Evolutionary conservation across 2,113 vertebrate species (phyloP), one percentile per base, ranked within the genome.

Genomic region (Melanerpes formicivorus): DNA sequence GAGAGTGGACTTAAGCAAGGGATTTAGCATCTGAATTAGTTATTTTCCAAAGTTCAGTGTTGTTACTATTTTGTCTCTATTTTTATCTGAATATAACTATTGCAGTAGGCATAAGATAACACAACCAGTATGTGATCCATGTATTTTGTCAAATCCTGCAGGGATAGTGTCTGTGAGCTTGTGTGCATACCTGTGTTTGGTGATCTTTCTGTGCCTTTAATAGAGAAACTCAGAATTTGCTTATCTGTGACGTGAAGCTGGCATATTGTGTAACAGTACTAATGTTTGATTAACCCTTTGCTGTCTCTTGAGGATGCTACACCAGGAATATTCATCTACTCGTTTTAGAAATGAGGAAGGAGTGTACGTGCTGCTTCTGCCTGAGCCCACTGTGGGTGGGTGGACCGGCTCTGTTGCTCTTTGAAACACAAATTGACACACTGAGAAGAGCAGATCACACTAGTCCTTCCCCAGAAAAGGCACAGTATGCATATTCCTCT

Each of bases 111-210:
- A 15, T 60, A 59, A 76, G 56, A 7, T 11, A 48, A n/a, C 29
- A 50, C 50, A 77, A 9, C 7, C 26, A 25, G 50, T 17, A 14
- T 0, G 0, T 15, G n/a, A 30, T 52, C 30, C 5, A 0, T n/a
- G 16, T 59, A 18, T 54, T 73, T 75, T 22, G 12, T 21, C 18
- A 55, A 34, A 16, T 52, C 50, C 34, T 81, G 70, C 70, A 62
- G 80, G 0, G 6, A 18, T 34, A 5, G 12, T 9, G 5, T 37
- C 52, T 66, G 34, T 34, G 14, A 29, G 78, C 18, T 18, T 7
- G 4, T 18, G 29, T 11, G 15, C 29, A 14, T 71, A 18, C 32
- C 76, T 83, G 27, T 6, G 75, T 7, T 2, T 81, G 50, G 50
- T 63, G 63, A 63, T 87, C 18, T 42, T 87, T 22, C 56, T 17